phyloP scores from a whole-genome alignment of 2,888 invertebrate species.

The Phrixothrix hirtus region DNA sequence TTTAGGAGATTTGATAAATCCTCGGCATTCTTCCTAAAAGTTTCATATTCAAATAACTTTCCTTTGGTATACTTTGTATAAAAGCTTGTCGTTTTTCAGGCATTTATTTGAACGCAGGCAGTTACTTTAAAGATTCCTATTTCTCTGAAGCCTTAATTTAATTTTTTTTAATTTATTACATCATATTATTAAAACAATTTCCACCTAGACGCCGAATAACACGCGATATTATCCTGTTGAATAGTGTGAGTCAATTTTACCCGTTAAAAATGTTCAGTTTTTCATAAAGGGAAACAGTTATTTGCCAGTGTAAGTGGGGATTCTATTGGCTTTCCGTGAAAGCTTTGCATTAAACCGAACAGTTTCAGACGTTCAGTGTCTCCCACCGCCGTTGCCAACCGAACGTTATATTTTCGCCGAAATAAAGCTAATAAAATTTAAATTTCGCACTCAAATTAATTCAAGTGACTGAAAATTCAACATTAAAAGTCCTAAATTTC shows the following conservation, averaged over 20 bases:
- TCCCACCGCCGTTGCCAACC: slow-evolving; percentile 27
- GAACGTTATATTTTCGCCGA: slow-evolving; percentile 31
- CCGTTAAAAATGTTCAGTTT: slow-evolving; percentile 23
- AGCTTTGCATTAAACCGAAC: slow-evolving; percentile 41
- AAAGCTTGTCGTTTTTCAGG: too few species aligned
- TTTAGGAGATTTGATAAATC: too few species aligned
- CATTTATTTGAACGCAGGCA: too few species aligned
- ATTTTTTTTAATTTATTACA: too few species aligned
- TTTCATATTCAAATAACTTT: too few species aligned
- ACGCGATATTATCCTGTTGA: slow-evolving; percentile 30
- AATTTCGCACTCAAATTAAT: slow-evolving; percentile 25
- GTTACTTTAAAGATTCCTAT: too few species aligned
- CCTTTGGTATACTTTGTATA: too few species aligned
- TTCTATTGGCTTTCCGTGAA: slow-evolving; percentile 52
- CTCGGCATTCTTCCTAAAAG: too few species aligned
- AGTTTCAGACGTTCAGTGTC: slow-evolving; percentile 33
- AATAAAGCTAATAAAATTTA: slow-evolving; percentile 28
- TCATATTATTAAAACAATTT: not conserved
- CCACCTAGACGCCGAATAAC: slow-evolving; percentile 12
- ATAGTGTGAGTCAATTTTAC: slow-evolving; percentile 21
- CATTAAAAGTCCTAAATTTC: slow-evolving; percentile 13
- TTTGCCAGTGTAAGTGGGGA: slow-evolving; percentile 47
- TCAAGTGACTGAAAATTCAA: slow-evolving; percentile 25
- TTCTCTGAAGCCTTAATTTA: too few species aligned
- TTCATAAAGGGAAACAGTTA: slow-evolving; percentile 23